phyloP scores from a whole-genome alignment of 2,113 vertebrate species.

The Bubo scandiacus region DNA sequence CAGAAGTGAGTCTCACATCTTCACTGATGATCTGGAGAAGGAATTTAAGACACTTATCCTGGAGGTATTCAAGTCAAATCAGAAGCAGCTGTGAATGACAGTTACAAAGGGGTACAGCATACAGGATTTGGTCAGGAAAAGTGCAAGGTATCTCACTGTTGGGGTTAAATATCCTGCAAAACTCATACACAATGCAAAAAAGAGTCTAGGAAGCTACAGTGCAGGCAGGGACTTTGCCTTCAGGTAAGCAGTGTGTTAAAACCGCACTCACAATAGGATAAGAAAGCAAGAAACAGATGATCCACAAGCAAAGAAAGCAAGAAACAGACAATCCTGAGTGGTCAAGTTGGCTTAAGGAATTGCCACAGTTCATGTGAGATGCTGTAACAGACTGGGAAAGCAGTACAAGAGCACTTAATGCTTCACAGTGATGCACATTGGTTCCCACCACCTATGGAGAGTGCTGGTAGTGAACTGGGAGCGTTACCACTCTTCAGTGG shows the following conservation, averaged over 20 bases:
- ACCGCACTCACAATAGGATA: rapidly evolving
- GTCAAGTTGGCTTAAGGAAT: neutral
- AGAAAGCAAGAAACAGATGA: neutral
- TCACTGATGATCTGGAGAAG: neutral
- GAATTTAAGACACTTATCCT: neutral
- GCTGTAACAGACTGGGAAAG: neutral
- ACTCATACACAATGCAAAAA: neutral
- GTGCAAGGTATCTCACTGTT: neutral
- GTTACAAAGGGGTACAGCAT: neutral
- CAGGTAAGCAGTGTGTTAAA: neutral
- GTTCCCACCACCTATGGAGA: neutral
- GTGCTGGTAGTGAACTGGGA: neutral
- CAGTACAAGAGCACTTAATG: rapidly evolving
- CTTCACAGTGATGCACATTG: neutral
- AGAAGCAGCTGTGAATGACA: neutral
- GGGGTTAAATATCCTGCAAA: neutral
- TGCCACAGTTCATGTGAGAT: neutral
- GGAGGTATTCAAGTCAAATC: neutral
- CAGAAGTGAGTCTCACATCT: neutral
- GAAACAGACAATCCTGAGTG: neutral
- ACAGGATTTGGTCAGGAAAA: neutral
- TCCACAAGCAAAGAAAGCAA: neutral
- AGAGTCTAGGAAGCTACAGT: neutral
- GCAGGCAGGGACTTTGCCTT: neutral
- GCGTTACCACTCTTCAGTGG: rapidly evolving